Percentiles rank a stretch among this genome's conserved stretches.
Conservation (phyloP, 2,797 vertebrate species). For the Peromyscus eremicus region DNA sequence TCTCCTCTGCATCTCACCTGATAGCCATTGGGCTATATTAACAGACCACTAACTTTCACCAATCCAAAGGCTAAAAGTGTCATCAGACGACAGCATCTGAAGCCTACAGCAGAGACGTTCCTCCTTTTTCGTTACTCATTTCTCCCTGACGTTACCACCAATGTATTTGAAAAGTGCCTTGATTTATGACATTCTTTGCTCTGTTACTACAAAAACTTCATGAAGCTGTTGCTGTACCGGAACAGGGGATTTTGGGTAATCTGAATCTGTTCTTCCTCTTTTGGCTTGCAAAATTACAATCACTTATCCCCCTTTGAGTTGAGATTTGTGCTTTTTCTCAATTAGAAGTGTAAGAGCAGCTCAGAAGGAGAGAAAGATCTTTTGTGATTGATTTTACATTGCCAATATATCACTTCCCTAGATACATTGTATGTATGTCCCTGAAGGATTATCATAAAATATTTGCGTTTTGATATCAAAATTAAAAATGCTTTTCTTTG, state of each 20-base stretch:
- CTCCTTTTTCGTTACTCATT: background rate
- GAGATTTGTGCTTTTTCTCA: background rate
- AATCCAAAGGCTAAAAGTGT: background rate
- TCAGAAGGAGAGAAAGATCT: background rate
- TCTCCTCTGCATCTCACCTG: background rate
- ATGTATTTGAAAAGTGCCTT: background rate
- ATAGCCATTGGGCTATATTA: background rate
- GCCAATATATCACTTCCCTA: background rate
- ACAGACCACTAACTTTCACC: background rate
- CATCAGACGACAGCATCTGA: background rate
- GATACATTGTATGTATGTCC: background rate
- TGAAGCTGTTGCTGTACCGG: background rate
- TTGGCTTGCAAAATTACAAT: background rate
- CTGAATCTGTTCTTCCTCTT: background rate
- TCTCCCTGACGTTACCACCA: background rate
- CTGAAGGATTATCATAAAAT: slow-evolving; percentile 20
- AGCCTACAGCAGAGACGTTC: accelerated
- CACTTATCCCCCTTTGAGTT: background rate
- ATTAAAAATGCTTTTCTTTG: slow-evolving; percentile 47
- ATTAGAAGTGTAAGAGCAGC: background rate
- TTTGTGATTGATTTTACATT: slow-evolving; percentile 20
- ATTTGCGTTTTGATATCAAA: background rate
- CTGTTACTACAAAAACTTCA: background rate
- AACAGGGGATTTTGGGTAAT: background rate
- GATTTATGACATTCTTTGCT: background rate